Evolutionary conservation across 2,888 invertebrate genomes (phyloP).

Genomic region (Allophyes oxyacanthae): DNA sequence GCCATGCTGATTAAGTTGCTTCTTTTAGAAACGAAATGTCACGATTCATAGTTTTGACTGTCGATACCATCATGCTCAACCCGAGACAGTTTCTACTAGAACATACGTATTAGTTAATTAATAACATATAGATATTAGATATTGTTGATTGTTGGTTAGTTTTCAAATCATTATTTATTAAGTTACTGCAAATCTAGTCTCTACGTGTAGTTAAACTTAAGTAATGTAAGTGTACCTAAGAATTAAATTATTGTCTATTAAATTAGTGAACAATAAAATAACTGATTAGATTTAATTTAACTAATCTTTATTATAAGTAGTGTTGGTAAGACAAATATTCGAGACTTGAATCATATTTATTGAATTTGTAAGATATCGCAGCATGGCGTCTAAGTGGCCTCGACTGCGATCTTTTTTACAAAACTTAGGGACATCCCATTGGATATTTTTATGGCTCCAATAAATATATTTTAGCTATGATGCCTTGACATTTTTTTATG

Average conservation of each 20-base stretch:
- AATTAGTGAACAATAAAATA: conserved; percentile 40
- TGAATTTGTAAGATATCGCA: conserved; percentile 47
- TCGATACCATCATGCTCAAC: too few relatives aligned
- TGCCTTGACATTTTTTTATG: too few relatives aligned
- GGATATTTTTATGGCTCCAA: conserved; percentile 12
- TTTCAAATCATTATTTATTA: conserved; percentile 5
- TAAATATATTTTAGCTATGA: background rate
- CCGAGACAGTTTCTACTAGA: too few relatives aligned
- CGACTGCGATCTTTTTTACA: conserved; percentile 47
- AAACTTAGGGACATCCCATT: conserved; percentile 46
- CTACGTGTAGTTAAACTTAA: background rate
- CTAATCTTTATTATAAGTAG: conserved; percentile 21
- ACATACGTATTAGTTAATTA: too few relatives aligned
- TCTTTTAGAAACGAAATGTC: too few relatives aligned
- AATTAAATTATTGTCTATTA: conserved; percentile 20
- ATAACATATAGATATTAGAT: too few relatives aligned
- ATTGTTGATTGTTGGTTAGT: background rate
- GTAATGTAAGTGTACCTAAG: conserved; percentile 29
- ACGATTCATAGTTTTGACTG: too few relatives aligned
- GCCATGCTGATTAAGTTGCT: too few relatives aligned
- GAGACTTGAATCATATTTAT: conserved; percentile 47
- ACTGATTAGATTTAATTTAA: conserved; percentile 50
- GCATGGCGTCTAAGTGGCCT: conserved; percentile 33
- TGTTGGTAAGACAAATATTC: conserved; percentile 42
- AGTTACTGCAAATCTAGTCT: conserved; percentile 29